Evolutionary conservation across 64 coral and sea anemone species (phyloP).

Genomic region (Exaiptasia diaphana): DNA sequence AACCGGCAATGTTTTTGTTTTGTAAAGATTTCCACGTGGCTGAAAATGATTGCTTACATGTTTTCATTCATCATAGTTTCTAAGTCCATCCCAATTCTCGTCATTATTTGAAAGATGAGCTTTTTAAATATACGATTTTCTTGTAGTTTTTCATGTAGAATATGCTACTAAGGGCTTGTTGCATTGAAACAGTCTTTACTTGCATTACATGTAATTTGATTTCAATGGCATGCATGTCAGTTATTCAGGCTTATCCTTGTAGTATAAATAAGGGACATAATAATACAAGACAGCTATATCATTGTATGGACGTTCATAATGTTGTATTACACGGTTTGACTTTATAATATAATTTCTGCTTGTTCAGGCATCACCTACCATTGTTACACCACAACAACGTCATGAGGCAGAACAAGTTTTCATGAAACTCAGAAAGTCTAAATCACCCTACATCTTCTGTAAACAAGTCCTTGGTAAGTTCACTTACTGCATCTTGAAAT

Average conservation of each 20-base stretch:
- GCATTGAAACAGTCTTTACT: too few relatives aligned
- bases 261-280: not conserved
- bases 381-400: conserved; percentile 78
- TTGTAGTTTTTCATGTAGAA: too few relatives aligned
- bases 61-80: too few relatives aligned
- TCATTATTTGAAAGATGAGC: too few relatives aligned
- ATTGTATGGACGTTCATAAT: not conserved
- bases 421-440: conserved; percentile 79
- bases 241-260: not conserved
- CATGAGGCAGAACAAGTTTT: conserved; percentile 93
- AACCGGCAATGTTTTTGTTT: too few relatives aligned
- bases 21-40: too few relatives aligned
- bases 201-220: not conserved
- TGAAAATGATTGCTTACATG: too few relatives aligned
- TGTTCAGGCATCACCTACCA: conserved; percentile 65
- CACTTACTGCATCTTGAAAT: not conserved
- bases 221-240: not conserved
- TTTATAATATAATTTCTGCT: not conserved
- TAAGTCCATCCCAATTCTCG: too few relatives aligned
- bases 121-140: too few relatives aligned
- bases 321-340: too few relatives aligned
- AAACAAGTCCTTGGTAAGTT: conserved; percentile 89
- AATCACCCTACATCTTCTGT: conserved; percentile 85
- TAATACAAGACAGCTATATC: not conserved
- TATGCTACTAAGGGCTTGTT: too few relatives aligned